Base-by-base conservation (phyloP, 1,140 invertebrate species). In the Chelonus insularis region DNA sequence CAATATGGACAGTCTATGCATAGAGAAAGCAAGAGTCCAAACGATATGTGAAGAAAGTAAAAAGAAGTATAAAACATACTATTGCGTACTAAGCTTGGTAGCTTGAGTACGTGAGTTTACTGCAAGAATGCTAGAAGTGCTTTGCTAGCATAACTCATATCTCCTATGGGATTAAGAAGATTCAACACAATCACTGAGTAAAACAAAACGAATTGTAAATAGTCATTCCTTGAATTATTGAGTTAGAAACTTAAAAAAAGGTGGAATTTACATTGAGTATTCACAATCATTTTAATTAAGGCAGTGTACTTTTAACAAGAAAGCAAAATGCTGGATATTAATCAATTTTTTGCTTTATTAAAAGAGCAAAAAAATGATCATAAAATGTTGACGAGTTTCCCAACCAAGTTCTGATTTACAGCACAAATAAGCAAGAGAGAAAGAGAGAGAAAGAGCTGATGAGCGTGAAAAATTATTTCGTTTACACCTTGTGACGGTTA, bases 41-140 rank as follows among this genome's bases (percentile, higher is more conserved):
- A 20, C 16, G 7, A 50, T 43, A 60, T 41, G 37, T 51, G 36
- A 23, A 39, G 18, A 20, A 36, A 20, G 37, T 9, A 29, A 23
- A 52, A 34, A 29, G 39, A 52, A 23, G 50, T 39, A n/a, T 25
- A 25, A 43, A 41, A 32, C 50, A 60, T 29, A 21, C 16, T 12
- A 37, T 20, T 59, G 21, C 37, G 14, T 47, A 34, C n/a, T 23
- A 25, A 48, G 47, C 23, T 3, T 47, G 23, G 23, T 36, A 18
- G 41, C 21, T 12, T 14, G 23, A 20, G 16, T 48, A 58, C 56
- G 56, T 58, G 56, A 58, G 56, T 58, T 58, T 32, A 58, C 45
- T 58, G 14, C 43, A 21, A 48, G 34, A 58, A 58, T 58, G 55
- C 23, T 14, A 23, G 43, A 21, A n/a, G 9, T 29, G 23, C 25